Evolutionary conservation across 1,140 invertebrate species (phyloP), one percentile per base, ranked within the genome.

Genomic region (Nephotettix cincticeps): DNA sequence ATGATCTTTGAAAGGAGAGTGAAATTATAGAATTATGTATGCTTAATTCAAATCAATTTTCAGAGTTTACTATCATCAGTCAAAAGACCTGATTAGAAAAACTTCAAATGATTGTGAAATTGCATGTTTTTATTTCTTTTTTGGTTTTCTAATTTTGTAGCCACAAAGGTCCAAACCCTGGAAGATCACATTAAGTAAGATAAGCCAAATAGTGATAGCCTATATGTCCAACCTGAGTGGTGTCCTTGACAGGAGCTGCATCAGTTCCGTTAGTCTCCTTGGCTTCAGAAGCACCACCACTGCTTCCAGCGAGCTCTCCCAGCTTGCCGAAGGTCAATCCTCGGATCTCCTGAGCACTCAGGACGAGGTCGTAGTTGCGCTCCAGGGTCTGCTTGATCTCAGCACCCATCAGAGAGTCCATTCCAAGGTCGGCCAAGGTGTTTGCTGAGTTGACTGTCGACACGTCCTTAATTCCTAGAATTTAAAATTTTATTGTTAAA

Each of bases 321-420:
- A 98, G 83, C 75, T 89, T 89, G 0, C 82, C 87, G 68, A 96
- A 90, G 0, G 91, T 95, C 1, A 96, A 81, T 25, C 81, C 83
- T 67, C 96, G 87, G 76, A 99, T 96, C 80, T 98, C 95, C 77
- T 92, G 90, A 47, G 94, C 90, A 43, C 92, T 91, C n/a, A 98
- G 80, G 0, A 93, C 87, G 28, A 98, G 79, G 80, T 98, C 95
- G 81, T 92, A 97, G 74, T 94, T 94, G 67, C 95, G 86, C 80
- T 99, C 96, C 9, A 99, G 81, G 0, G 93, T 95, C 80, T 99
- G 96, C 82, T 98, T 98, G 71, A 99, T 96, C 84, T 99, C 97
- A 0, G 97, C 95, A 68, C 95, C 95, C 97, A 99, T 99, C 36
- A 99, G 83, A 0, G 96, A 98, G 78, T 99, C 97, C 89, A 99